A percentile compares a stretch with the other conserved stretches of the same genome.
phyloP scores from a whole-genome alignment of 2,888 invertebrate species.

The Drosophila neutralis region DNA sequence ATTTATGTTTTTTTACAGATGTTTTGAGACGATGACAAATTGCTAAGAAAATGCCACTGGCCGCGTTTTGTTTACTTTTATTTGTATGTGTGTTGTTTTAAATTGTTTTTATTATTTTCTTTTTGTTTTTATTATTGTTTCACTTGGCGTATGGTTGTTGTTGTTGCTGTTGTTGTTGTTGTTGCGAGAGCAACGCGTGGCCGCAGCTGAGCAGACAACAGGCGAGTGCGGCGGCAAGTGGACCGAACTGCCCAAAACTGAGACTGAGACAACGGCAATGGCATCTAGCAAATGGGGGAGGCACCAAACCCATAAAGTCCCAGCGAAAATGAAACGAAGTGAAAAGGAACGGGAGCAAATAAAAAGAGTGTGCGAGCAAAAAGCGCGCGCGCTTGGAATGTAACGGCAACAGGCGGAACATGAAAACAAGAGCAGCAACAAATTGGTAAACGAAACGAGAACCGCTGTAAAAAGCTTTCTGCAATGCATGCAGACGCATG shows the following conservation, averaged over 20 bases:
- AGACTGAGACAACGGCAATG: conserved; percentile 32
- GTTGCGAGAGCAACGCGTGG: conserved; percentile 56
- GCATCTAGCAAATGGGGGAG: conserved; percentile 22
- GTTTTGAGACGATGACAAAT: conserved; percentile 26
- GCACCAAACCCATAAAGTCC: conserved; percentile 8
- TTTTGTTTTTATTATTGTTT: conserved; percentile 44
- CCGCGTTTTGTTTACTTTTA: conserved; percentile 39
- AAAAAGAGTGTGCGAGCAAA: conserved; percentile 15
- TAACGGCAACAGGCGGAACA: conserved; percentile 55
- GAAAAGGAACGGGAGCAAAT: conserved; percentile 18
- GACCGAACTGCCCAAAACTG: conserved; percentile 42
- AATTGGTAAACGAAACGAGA: conserved; percentile 48
- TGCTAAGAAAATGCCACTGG: conserved; percentile 38
- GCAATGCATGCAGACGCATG: not conserved
- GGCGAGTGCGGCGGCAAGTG: conserved; percentile 59
- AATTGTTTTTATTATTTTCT: conserved; percentile 16
- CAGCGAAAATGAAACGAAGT: conserved; percentile 13
- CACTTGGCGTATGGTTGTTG: conserved; percentile 33
- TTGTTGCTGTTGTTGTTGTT: conserved; percentile 25
- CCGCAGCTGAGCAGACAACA: conserved; percentile 47
- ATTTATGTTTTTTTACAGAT: conserved; percentile 11
- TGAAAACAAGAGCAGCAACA: conserved; percentile 59
- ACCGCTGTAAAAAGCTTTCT: conserved; percentile 32
- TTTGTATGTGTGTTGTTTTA: conserved; percentile 30
- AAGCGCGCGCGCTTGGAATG: conserved; percentile 49